These are phyloP conservation scores for Rousettus madagascariensis DNA, from an alignment of 2,797 vertebrate genomes.

Conservation along the genomic window DNA sequence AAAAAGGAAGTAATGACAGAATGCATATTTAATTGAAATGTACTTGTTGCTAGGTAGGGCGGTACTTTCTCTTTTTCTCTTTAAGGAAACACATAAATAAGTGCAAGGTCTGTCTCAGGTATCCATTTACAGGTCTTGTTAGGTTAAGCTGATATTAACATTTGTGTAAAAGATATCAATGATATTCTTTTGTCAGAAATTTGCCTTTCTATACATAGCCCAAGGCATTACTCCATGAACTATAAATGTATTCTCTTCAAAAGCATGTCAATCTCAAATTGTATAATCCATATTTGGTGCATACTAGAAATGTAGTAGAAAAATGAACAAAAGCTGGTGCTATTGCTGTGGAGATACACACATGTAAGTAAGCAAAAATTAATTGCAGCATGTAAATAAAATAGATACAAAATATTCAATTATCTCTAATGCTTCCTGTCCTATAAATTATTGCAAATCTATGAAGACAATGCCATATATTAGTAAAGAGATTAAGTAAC, in stretches of 20 bases:
- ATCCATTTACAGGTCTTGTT: conserved; percentile 3
- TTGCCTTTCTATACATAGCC: conserved; percentile 24
- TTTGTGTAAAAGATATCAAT: conserved; percentile 52
- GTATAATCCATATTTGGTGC: conserved; percentile 23
- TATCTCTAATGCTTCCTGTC: neutral
- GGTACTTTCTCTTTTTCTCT: neutral
- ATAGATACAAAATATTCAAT: neutral
- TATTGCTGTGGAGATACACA: neutral
- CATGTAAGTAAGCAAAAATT: neutral
- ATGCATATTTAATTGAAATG: neutral
- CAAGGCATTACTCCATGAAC: conserved; percentile 10
- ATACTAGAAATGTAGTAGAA: neutral
- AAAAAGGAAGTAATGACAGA: neutral
- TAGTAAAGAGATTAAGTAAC: neutral
- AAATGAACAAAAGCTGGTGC: neutral
- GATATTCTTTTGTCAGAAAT: conserved; percentile 57
- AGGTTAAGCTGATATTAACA: conserved; percentile 57
- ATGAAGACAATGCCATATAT: neutral
- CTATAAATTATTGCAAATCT: neutral
- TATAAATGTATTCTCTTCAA: conserved; percentile 43
- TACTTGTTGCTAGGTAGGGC: neutral
- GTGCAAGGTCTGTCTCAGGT: neutral
- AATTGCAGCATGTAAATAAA: neutral
- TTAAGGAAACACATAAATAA: neutral
- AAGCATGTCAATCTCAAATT: conserved; percentile 1